phyloP scores from a whole-genome alignment of 2,888 invertebrate species.

The Athrips mouffetella region DNA sequence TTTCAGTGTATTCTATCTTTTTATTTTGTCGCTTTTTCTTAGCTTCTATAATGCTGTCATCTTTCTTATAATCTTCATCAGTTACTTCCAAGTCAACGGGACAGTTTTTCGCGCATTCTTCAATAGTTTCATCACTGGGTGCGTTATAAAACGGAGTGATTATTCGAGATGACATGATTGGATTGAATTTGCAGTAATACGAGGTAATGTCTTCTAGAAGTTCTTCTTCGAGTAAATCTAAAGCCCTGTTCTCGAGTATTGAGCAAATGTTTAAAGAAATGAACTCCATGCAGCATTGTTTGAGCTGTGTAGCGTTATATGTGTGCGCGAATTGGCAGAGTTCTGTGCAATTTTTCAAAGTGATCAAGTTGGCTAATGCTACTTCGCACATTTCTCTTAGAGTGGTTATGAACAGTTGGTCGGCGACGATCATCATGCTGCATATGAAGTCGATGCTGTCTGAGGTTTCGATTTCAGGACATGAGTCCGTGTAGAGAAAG shows the following conservation, averaged over 20 bases:
- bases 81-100: slow-evolving; percentile 70
- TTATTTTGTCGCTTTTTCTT: slow-evolving; percentile 62
- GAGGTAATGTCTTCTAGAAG: slow-evolving; percentile 81
- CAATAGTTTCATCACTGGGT: slow-evolving; percentile 77
- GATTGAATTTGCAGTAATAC: slow-evolving; percentile 82
- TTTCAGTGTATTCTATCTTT: slow-evolving; percentile 68
- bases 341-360: slow-evolving; percentile 86
- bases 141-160: slow-evolving; percentile 84
- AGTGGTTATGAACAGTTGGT: slow-evolving; percentile 86
- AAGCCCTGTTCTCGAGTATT: slow-evolving; percentile 81
- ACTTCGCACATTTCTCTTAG: slow-evolving; percentile 86
- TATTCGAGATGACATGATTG: slow-evolving; percentile 79
- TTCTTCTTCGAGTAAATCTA: slow-evolving; percentile 81
- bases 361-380: slow-evolving; percentile 80
- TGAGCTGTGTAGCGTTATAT: slow-evolving; percentile 86
- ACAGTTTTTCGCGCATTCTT: slow-evolving; percentile 52
- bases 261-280: slow-evolving; percentile 86
- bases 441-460: slow-evolving; percentile 85
- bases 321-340: slow-evolving; percentile 85
- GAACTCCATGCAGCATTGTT: slow-evolving; percentile 85
- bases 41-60: slow-evolving; percentile 55
- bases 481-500: slow-evolving; percentile 85
- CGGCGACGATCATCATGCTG: slow-evolving; percentile 86
- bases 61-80: slow-evolving; percentile 71
- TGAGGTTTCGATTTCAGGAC: slow-evolving; percentile 76